Evolutionary conservation across 1,140 invertebrate species (phyloP).

Genomic region (Thereuonema tuberculata): DNA sequence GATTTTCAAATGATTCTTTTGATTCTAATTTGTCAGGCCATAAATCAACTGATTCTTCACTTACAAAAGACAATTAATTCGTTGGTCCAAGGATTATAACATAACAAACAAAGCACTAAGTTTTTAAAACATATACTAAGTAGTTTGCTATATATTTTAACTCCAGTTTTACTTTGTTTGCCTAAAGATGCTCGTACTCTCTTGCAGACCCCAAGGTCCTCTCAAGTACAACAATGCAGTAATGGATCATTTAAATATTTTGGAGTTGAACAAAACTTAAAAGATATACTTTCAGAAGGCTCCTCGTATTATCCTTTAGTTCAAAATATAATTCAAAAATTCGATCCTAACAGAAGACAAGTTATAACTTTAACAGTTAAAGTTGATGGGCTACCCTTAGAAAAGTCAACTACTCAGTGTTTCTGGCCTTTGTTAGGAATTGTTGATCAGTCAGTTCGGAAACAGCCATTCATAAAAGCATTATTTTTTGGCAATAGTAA

Average conservation of each 20-base stretch:
- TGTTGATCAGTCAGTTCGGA: not conserved
- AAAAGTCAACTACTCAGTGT: not conserved
- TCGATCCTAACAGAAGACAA: not conserved
- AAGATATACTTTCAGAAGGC: not conserved
- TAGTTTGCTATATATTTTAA: too few species aligned
- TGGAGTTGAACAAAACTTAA: not conserved
- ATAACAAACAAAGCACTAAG: too few species aligned
- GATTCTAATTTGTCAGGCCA: too few species aligned
- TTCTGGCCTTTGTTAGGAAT: constrained; percentile 1
- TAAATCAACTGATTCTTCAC: too few species aligned
- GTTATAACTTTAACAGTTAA: not conserved
- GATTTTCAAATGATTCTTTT: too few species aligned
- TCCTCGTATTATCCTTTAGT: not conserved
- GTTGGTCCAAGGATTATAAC: too few species aligned
- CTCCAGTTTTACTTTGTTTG: too few species aligned
- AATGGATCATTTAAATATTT: not conserved
- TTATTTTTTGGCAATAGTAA: not conserved
- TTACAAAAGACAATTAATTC: too few species aligned
- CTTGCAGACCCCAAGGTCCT: not conserved
- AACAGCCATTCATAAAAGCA: not conserved
- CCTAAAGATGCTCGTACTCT: too few species aligned
- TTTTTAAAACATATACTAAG: too few species aligned
- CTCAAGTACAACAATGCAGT: not conserved
- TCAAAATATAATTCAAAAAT: not conserved
- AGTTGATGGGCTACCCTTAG: not conserved